phyloP scores from a whole-genome alignment of 2,113 vertebrate species.

The Salminus brasiliensis region DNA sequence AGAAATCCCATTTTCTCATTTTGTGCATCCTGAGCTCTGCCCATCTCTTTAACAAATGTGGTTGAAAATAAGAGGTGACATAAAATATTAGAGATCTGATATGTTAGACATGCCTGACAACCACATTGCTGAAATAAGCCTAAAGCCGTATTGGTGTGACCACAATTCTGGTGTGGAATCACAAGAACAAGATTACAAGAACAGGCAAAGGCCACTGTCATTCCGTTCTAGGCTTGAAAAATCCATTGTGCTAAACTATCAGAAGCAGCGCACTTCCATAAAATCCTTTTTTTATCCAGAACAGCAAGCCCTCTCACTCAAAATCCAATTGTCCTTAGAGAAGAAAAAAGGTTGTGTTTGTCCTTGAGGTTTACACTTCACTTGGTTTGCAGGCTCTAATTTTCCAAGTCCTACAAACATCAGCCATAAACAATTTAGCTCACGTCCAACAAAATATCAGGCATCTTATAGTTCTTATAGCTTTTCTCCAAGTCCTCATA shows the following conservation, averaged over 20 bases:
- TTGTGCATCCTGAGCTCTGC: no score
- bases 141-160: neutral
- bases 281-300: constrained; percentile 33
- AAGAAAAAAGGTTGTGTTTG: constrained; percentile 5
- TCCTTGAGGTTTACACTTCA: neutral
- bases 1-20: no score
- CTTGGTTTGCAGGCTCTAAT: neutral
- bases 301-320: neutral
- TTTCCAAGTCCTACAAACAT: constrained; percentile 1
- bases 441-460: neutral
- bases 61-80: neutral
- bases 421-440: neutral
- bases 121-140: neutral
- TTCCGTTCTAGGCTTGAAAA: neutral
- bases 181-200: neutral
- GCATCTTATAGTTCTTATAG: neutral
- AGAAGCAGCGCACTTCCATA: constrained; percentile 3
- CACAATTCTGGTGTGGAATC: neutral
- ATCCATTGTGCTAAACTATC: constrained; percentile 15
- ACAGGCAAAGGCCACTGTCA: neutral
- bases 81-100: neutral
- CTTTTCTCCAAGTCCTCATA: neutral
- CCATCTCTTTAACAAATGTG: neutral
- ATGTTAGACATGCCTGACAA: neutral
- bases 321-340: neutral